phyloP scores from a whole-genome alignment of 2,113 vertebrate genomes.

The Riparia riparia region DNA sequence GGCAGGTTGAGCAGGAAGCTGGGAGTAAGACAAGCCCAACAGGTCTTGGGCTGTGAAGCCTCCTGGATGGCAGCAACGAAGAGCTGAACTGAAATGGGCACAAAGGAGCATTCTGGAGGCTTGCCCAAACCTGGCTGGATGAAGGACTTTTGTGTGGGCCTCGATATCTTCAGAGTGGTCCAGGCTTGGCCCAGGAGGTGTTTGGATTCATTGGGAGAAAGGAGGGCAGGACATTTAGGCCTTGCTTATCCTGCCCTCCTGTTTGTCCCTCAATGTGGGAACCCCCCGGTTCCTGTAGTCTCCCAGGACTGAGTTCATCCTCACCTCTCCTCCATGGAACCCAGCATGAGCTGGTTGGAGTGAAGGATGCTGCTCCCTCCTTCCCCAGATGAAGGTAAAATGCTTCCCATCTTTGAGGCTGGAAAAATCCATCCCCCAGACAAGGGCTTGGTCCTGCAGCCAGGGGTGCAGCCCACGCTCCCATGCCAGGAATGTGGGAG shows the following conservation, averaged over 20 bases:
- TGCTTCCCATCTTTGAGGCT: not conserved
- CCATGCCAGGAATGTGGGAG: not conserved
- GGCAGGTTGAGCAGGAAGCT: conserved; percentile 5
- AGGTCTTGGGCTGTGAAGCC: not conserved
- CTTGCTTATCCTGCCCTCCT: not conserved
- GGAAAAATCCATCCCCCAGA: not conserved
- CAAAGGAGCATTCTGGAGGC: not conserved
- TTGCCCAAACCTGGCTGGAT: accelerated
- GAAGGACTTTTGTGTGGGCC: not conserved
- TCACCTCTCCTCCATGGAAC: not conserved
- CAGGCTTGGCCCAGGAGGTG: not conserved
- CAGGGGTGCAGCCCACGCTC: accelerated
- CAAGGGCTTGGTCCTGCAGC: not conserved
- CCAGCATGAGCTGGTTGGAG: not conserved
- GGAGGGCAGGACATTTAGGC: accelerated
- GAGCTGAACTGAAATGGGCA: not conserved
- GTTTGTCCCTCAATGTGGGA: accelerated
- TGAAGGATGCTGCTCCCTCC: not conserved
- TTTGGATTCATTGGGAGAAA: not conserved
- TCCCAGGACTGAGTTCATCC: not conserved
- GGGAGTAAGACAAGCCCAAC: not conserved
- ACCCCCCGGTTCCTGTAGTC: not conserved
- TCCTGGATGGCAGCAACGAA: not conserved
- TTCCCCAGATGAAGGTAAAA: not conserved
- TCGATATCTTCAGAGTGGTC: not conserved